These are phyloP conservation scores for Todiramphus saurophagus DNA, from an alignment of 2,113 vertebrate genomes.

Conservation along the genomic window DNA sequence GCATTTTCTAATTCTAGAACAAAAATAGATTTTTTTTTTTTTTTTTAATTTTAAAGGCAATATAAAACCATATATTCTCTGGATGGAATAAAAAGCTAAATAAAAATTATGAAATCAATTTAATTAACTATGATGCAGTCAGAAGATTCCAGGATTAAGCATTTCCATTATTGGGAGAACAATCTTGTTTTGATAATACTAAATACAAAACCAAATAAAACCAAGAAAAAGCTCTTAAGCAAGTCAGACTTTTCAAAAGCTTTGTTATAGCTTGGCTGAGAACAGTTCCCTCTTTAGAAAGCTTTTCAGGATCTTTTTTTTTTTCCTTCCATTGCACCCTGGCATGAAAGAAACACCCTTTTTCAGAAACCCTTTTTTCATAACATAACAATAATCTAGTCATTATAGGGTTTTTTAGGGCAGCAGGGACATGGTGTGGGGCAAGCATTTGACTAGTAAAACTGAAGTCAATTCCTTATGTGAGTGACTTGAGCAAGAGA, in stretches of 20 bases:
- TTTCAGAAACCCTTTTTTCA: neutral
- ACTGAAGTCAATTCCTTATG: neutral
- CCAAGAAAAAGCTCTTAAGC: neutral
- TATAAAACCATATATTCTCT: neutral
- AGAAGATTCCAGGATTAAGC: neutral
- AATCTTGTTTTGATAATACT: neutral
- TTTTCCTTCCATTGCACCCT: neutral
- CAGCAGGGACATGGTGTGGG: fast-evolving
- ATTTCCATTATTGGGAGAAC: neutral
- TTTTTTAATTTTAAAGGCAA: neutral
- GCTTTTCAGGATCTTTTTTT: neutral
- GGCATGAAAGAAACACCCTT: neutral
- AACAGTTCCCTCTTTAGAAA: neutral
- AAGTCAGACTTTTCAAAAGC: neutral
- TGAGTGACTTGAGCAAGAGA: neutral
- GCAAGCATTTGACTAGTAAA: neutral
- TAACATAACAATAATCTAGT: neutral
- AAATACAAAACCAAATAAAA: neutral
- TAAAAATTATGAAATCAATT: neutral
- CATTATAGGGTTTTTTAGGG: neutral
- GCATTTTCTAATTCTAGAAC: neutral
- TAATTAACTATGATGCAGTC: neutral
- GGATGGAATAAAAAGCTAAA: neutral
- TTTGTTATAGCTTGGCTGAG: neutral
- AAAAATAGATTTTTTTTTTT: neutral